phyloP scores from a whole-genome alignment of 2,113 vertebrate species.

The Plotosus lineatus region DNA sequence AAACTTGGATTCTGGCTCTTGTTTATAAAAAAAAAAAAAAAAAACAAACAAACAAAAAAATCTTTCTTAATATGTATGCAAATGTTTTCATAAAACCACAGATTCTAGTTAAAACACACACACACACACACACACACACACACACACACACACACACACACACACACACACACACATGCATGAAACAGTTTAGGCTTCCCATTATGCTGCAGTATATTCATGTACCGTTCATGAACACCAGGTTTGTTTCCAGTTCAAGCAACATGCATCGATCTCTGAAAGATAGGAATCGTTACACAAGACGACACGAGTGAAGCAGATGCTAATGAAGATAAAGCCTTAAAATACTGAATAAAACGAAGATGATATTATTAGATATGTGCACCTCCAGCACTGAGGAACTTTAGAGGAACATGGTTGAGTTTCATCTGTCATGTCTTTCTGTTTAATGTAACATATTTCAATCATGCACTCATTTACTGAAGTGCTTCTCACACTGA shows the following conservation, averaged over 20 bases:
- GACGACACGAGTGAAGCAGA: too few species aligned
- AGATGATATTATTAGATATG: not conserved
- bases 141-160: too few species aligned
- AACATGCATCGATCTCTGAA: not conserved
- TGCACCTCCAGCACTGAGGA: not conserved
- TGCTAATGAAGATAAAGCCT: not conserved
- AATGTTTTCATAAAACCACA: conserved; percentile 17
- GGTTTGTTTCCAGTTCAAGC: not conserved
- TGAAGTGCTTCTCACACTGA: too few species aligned
- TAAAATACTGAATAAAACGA: not conserved
- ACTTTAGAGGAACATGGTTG: not conserved
- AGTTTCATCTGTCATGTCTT: not conserved
- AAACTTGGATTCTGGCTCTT: not conserved
- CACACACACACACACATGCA: too few species aligned
- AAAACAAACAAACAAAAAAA: too few species aligned
- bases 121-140: too few species aligned
- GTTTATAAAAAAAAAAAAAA: too few species aligned
- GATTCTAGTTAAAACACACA: too few species aligned
- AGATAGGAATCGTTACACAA: not conserved
- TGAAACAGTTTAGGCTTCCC: not conserved
- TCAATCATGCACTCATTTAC: too few species aligned
- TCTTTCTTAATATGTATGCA: conserved; percentile 26
- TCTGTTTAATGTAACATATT: not conserved
- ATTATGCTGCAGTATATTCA: not conserved
- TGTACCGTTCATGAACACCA: not conserved